Conservation (phyloP, 2,888 invertebrate genomes). For the Mimas tiliae region DNA sequence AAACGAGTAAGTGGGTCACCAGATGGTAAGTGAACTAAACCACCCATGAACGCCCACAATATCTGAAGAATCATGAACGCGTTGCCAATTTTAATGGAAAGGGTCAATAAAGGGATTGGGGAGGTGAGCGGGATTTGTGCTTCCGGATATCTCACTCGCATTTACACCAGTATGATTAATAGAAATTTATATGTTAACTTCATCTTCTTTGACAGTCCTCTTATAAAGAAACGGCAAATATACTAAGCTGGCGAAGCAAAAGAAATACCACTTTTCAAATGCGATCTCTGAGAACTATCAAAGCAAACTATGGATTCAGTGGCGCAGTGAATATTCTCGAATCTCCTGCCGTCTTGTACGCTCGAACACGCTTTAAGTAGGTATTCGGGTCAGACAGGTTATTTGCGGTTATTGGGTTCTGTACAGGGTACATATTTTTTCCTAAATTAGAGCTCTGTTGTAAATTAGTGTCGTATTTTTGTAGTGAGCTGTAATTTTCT, state of each 20-base stretch:
- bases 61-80: too few species aligned
- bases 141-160: too few species aligned
- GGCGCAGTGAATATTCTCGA: conserved; percentile 12
- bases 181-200: not conserved
- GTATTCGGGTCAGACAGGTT: conserved; percentile 36
- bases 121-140: too few species aligned
- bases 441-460: not conserved
- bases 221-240: not conserved
- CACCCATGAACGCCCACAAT: too few species aligned
- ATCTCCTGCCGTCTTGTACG: conserved; percentile 1
- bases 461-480: conserved; percentile 14
- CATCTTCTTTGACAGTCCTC: not conserved
- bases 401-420: conserved; percentile 38
- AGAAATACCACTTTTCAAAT: not conserved
- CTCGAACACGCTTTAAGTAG: conserved; percentile 34
- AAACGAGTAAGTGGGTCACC: too few species aligned
- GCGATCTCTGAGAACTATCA: not conserved
- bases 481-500: not conserved
- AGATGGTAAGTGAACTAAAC: too few species aligned
- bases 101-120: too few species aligned
- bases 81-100: too few species aligned
- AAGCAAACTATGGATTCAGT: conserved; percentile 5
- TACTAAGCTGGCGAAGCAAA: not conserved
- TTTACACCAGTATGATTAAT: too few species aligned
- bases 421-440: conserved; percentile 36